Conservation (phyloP, 2,797 vertebrate genomes). For the Phrynocephalus vlangalii region DNA sequence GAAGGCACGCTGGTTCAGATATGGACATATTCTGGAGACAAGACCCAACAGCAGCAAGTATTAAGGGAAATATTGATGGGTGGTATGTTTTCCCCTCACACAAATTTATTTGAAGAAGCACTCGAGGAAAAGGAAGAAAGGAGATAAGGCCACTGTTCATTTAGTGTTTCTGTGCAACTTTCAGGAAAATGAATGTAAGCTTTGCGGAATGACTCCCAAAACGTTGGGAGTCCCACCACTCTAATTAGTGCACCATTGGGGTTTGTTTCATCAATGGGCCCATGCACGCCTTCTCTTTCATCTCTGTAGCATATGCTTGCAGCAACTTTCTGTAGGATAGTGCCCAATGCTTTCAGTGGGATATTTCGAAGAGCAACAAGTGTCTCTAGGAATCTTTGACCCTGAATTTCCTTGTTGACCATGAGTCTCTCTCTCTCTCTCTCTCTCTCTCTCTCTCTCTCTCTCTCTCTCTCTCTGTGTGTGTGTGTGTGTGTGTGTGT, state of each 20-base stretch:
- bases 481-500: not conserved
- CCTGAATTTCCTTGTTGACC: not conserved
- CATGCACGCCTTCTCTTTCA: not conserved
- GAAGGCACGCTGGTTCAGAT: not conserved
- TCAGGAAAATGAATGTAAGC: no score
- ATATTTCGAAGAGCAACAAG: not conserved
- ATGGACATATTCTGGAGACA: not conserved
- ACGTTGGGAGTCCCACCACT: no score
- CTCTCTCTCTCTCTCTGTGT: not conserved
- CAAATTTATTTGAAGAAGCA: not conserved
- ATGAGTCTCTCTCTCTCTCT: no score
- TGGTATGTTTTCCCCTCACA: not conserved
- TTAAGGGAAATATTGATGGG: not conserved
- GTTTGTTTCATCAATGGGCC: not conserved
- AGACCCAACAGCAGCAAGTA: not conserved
- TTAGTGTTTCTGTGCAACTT: no score
- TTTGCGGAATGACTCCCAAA: no score
- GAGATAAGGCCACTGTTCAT: no score
- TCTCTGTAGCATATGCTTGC: not conserved
- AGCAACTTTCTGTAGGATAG: not conserved
- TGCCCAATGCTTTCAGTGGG: not conserved
- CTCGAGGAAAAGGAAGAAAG: not conserved
- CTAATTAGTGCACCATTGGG: no score
- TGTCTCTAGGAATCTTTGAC: slow-evolving; percentile 27
- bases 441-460: no score